Evolutionary conservation across 1,140 invertebrate species (phyloP), one percentile per base, ranked within the genome.

Genomic region (Agrypnia vestita): DNA sequence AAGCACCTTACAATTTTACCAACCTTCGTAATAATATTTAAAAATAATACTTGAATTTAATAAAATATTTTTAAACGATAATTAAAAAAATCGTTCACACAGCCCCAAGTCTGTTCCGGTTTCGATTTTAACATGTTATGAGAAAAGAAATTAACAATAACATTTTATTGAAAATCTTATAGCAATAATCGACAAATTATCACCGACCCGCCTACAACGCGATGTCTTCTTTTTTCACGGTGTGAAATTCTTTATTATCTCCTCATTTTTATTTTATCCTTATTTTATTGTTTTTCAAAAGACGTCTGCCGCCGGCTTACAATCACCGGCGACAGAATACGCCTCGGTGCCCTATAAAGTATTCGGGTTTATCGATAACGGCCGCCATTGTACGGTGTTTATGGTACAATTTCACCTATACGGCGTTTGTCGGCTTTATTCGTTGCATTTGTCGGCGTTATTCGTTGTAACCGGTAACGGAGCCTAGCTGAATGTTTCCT

Each of bases 321-420:
- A 35, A 35, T 35, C 25, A 35, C 6, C 25, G 25, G 25, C 25
- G 25, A 35, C 25, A 35, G 25, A 35, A 35, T 35, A 35, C 6
- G 25, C 25, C 25, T 35, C 25, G 25, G 25, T 56, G 51, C 61
- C 79, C 69, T 75, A 78, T 79, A 81, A 81, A 81, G 56, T 81
- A 46, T 78, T 64, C 59, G 25, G 53, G 44, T 81, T 81, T 81
- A 81, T 73, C 69, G 75, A 35, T 56, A 17, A 35, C 59, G 51
- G 72, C 46, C 51, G 55, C 73, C 76, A 78, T 78, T 81, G 80
- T 81, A 67, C 62, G 17, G 55, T 74, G 80, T 79, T 81, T 81
- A 81, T 76, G 69, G 73, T 74, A 81, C 46, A 76, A 75, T 78
- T 79, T 76, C 71, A 61, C 71, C 67, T 81, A 21, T 12, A 64